A percentile compares a stretch with the other conserved stretches of the same genome.
Evolutionary conservation across 2,888 invertebrate genomes (phyloP).

Genomic region (Drepana falcataria): DNA sequence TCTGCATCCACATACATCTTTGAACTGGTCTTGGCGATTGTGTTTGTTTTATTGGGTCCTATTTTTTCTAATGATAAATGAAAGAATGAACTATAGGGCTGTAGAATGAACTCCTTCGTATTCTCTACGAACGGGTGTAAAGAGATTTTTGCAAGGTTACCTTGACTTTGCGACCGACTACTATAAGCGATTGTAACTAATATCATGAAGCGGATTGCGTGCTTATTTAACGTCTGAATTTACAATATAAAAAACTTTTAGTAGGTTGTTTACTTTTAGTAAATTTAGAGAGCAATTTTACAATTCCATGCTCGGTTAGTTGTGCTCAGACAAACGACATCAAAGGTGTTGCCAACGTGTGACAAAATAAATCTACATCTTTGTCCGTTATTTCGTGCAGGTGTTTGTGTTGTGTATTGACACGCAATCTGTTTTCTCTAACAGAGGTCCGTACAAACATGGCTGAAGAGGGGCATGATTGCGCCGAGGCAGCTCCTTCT

Average conservation of each 20-base stretch:
- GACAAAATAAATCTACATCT: slow-evolving; percentile 44
- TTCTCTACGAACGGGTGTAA: too few relatives aligned
- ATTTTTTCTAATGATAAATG: too few relatives aligned
- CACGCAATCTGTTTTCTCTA: slow-evolving; percentile 62
- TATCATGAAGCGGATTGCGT: too few relatives aligned
- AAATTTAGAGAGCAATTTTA: too few relatives aligned
- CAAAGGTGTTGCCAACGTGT: slow-evolving; percentile 34
- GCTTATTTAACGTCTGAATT: too few relatives aligned
- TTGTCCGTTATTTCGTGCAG: slow-evolving; percentile 44
- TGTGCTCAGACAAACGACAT: slow-evolving; percentile 2
- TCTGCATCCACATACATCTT: slow-evolving; percentile 43
- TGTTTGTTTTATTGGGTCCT: too few relatives aligned
- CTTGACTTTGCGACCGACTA: too few relatives aligned
- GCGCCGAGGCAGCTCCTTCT: slow-evolving; percentile 51
- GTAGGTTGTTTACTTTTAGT: too few relatives aligned
- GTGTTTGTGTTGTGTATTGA: slow-evolving; percentile 64
- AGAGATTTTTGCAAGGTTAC: too few relatives aligned
- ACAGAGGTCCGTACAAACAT: slow-evolving; percentile 59
- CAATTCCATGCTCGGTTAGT: slow-evolving; percentile 7
- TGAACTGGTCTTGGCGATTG: slow-evolving; percentile 21
- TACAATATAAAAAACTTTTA: too few relatives aligned
- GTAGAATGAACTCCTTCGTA: slow-evolving; percentile 6
- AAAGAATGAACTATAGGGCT: too few relatives aligned
- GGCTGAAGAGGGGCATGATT: slow-evolving; percentile 52
- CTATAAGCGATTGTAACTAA: too few relatives aligned